These are phyloP conservation scores for Ctenoplectra terminalis DNA, from an alignment of 1,140 invertebrate species.

Conservation along the genomic window DNA sequence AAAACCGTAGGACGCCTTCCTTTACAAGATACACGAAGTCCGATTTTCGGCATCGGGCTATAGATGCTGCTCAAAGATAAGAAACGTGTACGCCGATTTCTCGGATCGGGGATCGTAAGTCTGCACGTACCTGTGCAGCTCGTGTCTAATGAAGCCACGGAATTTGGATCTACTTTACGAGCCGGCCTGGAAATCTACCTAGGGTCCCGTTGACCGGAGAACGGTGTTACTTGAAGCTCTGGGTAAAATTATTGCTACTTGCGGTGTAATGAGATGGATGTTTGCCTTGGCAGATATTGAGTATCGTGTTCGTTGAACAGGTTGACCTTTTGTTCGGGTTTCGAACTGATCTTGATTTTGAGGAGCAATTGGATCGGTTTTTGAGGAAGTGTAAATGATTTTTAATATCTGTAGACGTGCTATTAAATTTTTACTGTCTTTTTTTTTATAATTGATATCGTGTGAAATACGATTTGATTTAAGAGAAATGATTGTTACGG, in stretches of 20 bases:
- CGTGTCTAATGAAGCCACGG: slow-evolving; percentile 46
- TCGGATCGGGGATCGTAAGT: slow-evolving; percentile 59
- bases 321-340: too few species aligned
- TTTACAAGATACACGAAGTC: slow-evolving; percentile 36
- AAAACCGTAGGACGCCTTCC: slow-evolving; percentile 63
- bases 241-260: neutral
- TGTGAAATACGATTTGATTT: too few species aligned
- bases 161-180: slow-evolving; percentile 41
- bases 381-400: too few species aligned
- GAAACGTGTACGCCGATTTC: slow-evolving; percentile 61
- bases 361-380: too few species aligned
- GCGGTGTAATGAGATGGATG: neutral
- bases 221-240: neutral
- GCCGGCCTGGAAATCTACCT: neutral
- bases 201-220: neutral
- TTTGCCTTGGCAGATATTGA: neutral
- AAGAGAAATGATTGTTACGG: too few species aligned
- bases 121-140: slow-evolving; percentile 38
- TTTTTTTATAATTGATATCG: too few species aligned
- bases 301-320: neutral
- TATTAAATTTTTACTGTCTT: too few species aligned
- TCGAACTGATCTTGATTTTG: too few species aligned
- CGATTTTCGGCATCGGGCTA: slow-evolving; percentile 53
- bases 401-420: too few species aligned
- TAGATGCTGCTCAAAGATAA: slow-evolving; percentile 63